Evolutionary conservation across 2,888 invertebrate species (phyloP).

Genomic region (Agelastica alni): DNA sequence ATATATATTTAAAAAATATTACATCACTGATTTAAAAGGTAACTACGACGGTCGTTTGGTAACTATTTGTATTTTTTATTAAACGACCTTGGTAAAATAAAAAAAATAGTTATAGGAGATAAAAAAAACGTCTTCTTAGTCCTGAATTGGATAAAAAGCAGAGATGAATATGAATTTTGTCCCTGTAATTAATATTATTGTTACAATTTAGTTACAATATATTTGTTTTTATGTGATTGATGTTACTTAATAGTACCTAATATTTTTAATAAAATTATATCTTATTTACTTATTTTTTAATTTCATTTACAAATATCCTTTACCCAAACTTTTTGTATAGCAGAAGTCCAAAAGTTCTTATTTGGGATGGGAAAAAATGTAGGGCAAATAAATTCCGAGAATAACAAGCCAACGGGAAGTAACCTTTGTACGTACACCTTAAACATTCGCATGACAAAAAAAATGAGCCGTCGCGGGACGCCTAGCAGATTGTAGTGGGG

Average conservation of each 20-base stretch:
- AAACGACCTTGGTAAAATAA: neutral
- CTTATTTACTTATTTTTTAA: slow-evolving; percentile 2
- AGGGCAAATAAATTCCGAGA: too few relatives aligned
- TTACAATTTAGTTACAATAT: slow-evolving; percentile 32
- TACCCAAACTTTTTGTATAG: too few relatives aligned
- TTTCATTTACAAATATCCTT: neutral
- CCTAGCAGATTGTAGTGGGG: too few relatives aligned
- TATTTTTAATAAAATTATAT: slow-evolving; percentile 54
- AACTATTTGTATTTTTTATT: slow-evolving; percentile 5
- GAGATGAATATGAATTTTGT: slow-evolving; percentile 21
- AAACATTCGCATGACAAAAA: too few relatives aligned
- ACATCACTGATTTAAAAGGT: too few relatives aligned
- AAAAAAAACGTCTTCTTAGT: slow-evolving; percentile 1
- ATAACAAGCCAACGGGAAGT: too few relatives aligned
- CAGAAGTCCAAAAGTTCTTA: too few relatives aligned
- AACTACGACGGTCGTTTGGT: too few relatives aligned
- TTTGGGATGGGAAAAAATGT: too few relatives aligned
- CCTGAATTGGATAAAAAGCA: slow-evolving; percentile 8
- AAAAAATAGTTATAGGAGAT: neutral
- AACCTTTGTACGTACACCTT: too few relatives aligned
- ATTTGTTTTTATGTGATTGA: slow-evolving; percentile 49
- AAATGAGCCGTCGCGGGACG: too few relatives aligned
- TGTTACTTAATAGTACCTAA: slow-evolving; percentile 53
- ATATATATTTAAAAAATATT: neutral
- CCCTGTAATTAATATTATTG: slow-evolving; percentile 19